Conservation (phyloP, 2,888 invertebrate species). For the Tridacna crocea region DNA sequence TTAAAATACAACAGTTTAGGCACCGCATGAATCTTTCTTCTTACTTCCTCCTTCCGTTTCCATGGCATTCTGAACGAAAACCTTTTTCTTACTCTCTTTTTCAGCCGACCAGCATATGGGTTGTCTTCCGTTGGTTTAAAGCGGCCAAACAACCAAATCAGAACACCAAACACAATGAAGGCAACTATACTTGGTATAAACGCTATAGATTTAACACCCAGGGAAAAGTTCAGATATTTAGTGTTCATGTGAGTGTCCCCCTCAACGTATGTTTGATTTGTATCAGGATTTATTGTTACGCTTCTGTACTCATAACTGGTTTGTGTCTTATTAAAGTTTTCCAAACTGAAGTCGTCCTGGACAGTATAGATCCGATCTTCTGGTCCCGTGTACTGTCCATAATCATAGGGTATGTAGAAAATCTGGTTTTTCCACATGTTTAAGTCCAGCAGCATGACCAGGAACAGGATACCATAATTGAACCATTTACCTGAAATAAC, state of each 20-base stretch:
- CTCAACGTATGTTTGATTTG: slow-evolving; percentile 82
- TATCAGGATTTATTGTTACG: slow-evolving; percentile 82
- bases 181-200: slow-evolving; percentile 83
- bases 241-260: slow-evolving; percentile 85
- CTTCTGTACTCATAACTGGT: slow-evolving; percentile 84
- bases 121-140: slow-evolving; percentile 74
- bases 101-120: slow-evolving; percentile 77
- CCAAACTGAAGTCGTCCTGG: slow-evolving; percentile 70
- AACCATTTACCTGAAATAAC: slow-evolving; percentile 86
- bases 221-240: slow-evolving; percentile 83
- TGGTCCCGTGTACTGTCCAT: slow-evolving; percentile 85
- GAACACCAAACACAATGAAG: slow-evolving; percentile 77
- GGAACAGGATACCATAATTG: slow-evolving; percentile 86
- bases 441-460: slow-evolving; percentile 86
- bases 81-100: slow-evolving; percentile 70
- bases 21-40: slow-evolving; percentile 65
- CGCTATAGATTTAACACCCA: slow-evolving; percentile 84
- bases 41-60: slow-evolving; percentile 50
- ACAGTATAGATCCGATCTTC: slow-evolving; percentile 82
- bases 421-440: slow-evolving; percentile 87
- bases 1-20: slow-evolving; percentile 64
- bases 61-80: slow-evolving; percentile 55
- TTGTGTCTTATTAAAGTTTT: slow-evolving; percentile 78
- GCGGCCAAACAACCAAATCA: slow-evolving; percentile 79
- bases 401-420: slow-evolving; percentile 85